phyloP scores from a whole-genome alignment of 2,797 vertebrate genomes.

The Pagetopsis macropterus region DNA sequence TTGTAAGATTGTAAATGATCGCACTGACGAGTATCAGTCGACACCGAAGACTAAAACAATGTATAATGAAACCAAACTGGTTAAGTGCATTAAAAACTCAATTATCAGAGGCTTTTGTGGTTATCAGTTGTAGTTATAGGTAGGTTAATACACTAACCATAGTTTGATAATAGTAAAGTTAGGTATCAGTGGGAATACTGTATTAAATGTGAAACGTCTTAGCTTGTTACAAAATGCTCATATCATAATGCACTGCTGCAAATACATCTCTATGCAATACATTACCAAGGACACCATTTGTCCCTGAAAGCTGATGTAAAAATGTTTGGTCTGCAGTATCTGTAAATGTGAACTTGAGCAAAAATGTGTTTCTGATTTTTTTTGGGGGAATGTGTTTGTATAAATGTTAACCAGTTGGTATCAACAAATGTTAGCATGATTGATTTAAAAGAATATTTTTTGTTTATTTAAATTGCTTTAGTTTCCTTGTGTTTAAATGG shows the following conservation, averaged over 20 bases:
- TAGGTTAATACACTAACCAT: neutral
- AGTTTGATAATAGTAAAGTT: neutral
- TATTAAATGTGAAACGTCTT: neutral
- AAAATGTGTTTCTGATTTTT: neutral
- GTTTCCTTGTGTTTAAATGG: neutral
- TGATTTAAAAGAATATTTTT: neutral
- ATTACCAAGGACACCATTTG: neutral
- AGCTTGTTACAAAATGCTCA: neutral
- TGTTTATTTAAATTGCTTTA: neutral
- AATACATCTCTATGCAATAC: neutral
- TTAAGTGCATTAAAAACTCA: neutral
- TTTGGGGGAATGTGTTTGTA: neutral
- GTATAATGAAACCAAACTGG: neutral
- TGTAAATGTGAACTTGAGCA: neutral
- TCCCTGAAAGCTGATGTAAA: neutral
- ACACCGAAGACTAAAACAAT: neutral
- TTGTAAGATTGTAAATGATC: neutral
- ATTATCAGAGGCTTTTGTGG: neutral
- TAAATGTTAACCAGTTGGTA: neutral
- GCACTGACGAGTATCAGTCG: neutral
- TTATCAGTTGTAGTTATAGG: neutral
- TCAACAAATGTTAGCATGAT: neutral
- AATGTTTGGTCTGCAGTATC: neutral
- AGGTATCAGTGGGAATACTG: neutral
- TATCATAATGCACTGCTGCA: neutral